These are phyloP conservation scores for Anguilla megastoma DNA, from an alignment of 2,797 vertebrate genomes.

Conservation along the genomic window DNA sequence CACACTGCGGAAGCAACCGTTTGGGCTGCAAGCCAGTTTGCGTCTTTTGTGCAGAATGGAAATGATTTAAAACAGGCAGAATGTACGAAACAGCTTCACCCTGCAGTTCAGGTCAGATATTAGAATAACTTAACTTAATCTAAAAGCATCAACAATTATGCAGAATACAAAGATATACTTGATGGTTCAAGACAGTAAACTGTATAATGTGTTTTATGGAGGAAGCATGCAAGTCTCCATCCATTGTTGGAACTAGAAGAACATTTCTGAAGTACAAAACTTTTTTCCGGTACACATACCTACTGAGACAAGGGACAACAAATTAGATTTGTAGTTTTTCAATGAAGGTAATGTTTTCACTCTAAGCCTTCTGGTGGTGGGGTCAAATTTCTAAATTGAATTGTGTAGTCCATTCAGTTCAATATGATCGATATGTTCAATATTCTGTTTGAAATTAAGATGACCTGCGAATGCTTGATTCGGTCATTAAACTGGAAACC, in stretches of 20 bases:
- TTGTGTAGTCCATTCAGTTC: background rate
- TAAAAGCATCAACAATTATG: background rate
- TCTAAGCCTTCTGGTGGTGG: background rate
- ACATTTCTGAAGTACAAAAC: background rate
- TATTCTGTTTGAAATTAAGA: too few relatives aligned
- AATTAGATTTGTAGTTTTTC: background rate
- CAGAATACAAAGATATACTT: background rate
- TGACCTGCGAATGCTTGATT: background rate
- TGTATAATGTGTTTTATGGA: background rate
- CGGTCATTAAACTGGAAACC: background rate
- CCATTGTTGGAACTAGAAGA: background rate
- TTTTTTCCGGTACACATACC: background rate
- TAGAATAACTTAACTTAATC: background rate
- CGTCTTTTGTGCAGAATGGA: background rate
- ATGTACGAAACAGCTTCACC: background rate
- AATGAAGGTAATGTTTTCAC: background rate
- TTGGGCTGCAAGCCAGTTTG: background rate
- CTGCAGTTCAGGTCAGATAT: background rate
- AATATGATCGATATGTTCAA: background rate
- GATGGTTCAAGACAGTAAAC: background rate
- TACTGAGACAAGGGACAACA: background rate
- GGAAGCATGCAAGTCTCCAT: background rate
- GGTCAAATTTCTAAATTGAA: background rate
- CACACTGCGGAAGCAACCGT: background rate
- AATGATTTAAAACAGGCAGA: background rate